These are phyloP conservation scores for Augiades crinisus DNA, from an alignment of 2,888 invertebrate genomes.

Conservation along the genomic window DNA sequence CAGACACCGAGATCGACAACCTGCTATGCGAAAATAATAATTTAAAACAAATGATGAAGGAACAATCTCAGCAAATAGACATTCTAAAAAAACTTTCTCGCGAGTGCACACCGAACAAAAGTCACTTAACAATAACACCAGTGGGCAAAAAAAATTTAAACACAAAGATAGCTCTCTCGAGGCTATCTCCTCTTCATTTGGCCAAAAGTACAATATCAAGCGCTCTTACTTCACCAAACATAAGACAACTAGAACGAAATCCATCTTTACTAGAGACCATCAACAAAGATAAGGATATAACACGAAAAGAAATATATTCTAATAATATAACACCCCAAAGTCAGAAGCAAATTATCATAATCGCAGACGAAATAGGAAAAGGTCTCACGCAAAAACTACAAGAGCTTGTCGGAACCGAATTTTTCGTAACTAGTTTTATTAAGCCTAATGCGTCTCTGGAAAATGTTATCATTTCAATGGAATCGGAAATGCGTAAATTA, in stretches of 20 bases:
- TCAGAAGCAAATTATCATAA: neutral
- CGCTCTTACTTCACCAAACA: neutral
- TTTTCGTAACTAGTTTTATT: slow-evolving; percentile 3
- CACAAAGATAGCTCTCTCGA: neutral
- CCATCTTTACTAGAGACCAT: neutral
- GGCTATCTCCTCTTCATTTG: neutral
- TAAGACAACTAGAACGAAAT: neutral
- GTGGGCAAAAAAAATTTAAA: neutral
- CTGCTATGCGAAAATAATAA: no score
- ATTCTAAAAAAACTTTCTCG: neutral
- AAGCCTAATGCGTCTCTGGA: neutral
- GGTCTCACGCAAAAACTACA: neutral
- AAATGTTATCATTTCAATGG: no score
- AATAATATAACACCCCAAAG: neutral
- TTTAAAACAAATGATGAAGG: neutral
- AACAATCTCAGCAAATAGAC: neutral
- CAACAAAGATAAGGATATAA: neutral
- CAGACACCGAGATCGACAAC: neutral
- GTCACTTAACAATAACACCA: neutral
- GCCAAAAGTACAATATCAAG: neutral
- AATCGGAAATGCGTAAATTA: no score
- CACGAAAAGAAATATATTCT: neutral
- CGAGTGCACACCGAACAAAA: neutral
- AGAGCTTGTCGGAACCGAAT: neutral
- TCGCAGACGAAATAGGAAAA: neutral